Base-by-base conservation (phyloP, 2,797 vertebrate genomes). In the Chelidonichthys spinosus region DNA sequence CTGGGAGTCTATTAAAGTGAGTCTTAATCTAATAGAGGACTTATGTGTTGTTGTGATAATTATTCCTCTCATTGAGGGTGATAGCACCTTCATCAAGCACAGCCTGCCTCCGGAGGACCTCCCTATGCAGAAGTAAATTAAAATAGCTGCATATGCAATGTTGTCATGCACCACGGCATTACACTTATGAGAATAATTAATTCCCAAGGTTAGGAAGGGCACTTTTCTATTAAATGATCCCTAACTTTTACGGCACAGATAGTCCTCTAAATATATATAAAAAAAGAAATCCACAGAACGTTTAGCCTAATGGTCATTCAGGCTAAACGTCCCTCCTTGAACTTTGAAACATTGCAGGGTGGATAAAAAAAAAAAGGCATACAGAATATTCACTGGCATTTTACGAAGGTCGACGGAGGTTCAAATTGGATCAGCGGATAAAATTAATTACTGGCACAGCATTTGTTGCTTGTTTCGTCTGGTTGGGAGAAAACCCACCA, bases 11-110 rank as follows among this genome's bases (percentile, higher is more conserved):
- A 92, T 92, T 91, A 92, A 92, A 92, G 74, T 76, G 76, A 74
- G 81, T 66, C 79, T 71, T 91, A 92, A 93, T 92, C 83, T 91
- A 90, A 93, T 93, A 81, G 81, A 89, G 77, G 84, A 83, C 83
- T 88, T 87, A 89, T 86, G 84, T 87, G 90, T 90, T 91, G 87
- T 91, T 89, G 82, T 85, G 82, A 89, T 92, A 92, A 93, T 94
- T 90, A 92, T 90, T 91, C 78, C 84, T 90, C 81, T 92, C 81
- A 92, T 89, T 92, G 83, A 89, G 70, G 86, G 69, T 86, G 90
- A 93, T 91, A 62, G 90, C 89, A 90, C 81, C 90, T 92, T 92
- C 84, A 92, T 94, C 91, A 93, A 90, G 82, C 80, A 65, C 78
- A 72, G 87, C 49, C 70, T 33, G 76, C 59, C 63, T 79, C 63